phyloP scores from a whole-genome alignment of 2,888 invertebrate genomes.

The Paralinhomoeus sp. region DNA sequence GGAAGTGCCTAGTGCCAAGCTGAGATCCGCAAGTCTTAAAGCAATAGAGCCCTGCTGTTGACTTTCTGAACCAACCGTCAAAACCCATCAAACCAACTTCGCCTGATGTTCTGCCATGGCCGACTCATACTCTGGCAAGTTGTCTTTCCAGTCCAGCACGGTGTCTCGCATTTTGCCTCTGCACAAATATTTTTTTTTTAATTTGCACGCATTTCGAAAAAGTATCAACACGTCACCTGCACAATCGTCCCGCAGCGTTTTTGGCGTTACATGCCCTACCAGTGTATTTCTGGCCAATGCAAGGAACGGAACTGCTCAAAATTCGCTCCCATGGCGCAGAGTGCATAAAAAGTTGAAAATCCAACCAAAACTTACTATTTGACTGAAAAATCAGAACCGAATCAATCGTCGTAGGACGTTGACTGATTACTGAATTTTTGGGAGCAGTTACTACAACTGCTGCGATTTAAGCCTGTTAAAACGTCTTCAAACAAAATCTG shows the following conservation, averaged over 20 bases:
- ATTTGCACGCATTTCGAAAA: too few species aligned
- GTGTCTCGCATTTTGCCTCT: conserved; percentile 66
- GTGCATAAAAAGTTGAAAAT: too few species aligned
- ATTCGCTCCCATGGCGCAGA: conserved; percentile 22
- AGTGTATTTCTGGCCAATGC: conserved; percentile 52
- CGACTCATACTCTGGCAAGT: conserved; percentile 40
- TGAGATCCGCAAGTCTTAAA: conserved; percentile 46
- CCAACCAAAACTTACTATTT: conserved; percentile 37
- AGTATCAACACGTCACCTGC: conserved; percentile 6
- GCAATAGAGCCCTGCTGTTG: too few species aligned
- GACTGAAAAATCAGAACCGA: too few species aligned
- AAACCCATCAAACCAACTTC: conserved; percentile 34
- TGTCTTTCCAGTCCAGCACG: conserved; percentile 89
- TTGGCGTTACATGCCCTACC: conserved; percentile 43
- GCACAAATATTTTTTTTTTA: too few species aligned
- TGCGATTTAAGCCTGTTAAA: too few species aligned
- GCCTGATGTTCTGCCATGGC: conserved; percentile 59
- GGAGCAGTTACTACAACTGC: too few species aligned
- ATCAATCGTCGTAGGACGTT: too few species aligned
- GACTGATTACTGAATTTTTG: too few species aligned
- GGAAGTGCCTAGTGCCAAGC: conserved; percentile 84
- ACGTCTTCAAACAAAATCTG: too few species aligned
- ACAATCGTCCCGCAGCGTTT: conserved; percentile 20
- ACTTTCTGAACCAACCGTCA: background rate
- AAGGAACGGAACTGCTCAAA: conserved; percentile 35